A percentile compares a stretch with the other conserved stretches of the same genome.
These are phyloP conservation scores for Sinopyrophorus schimmeli DNA, from an alignment of 2,888 invertebrate genomes.

Conservation along the genomic window DNA sequence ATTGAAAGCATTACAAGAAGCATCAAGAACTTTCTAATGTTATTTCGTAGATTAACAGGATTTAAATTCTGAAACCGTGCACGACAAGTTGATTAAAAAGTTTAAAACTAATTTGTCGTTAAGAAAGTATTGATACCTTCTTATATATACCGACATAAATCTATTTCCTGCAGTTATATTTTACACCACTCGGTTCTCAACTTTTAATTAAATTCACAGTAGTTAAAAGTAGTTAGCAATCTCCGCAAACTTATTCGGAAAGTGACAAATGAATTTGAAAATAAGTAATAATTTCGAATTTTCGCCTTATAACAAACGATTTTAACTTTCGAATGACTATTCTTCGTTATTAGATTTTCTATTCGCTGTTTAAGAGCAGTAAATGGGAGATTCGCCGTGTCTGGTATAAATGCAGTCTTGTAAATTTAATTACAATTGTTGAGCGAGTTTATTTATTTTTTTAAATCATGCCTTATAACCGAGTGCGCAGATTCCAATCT, in stretches of 20 bases:
- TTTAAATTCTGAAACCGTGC: constrained; percentile 41
- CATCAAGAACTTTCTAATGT: constrained; percentile 32
- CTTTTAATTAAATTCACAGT: constrained; percentile 47
- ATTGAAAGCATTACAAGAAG: constrained; percentile 39
- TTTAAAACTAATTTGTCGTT: constrained; percentile 53
- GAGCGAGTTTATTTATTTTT: too few species aligned
- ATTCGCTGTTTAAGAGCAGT: too few species aligned
- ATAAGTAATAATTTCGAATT: constrained; percentile 5
- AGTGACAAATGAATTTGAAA: constrained; percentile 6
- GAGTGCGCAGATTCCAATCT: too few species aligned
- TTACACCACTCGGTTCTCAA: constrained; percentile 42
- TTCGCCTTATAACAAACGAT: too few species aligned
- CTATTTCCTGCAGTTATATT: constrained; percentile 47
- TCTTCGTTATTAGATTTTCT: too few species aligned
- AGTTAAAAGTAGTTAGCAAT: constrained; percentile 18
- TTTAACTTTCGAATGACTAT: too few species aligned
- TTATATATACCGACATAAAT: constrained; percentile 52
- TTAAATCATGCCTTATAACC: too few species aligned
- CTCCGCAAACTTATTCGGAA: constrained; percentile 1
- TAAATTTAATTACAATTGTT: too few species aligned
- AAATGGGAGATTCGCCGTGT: too few species aligned
- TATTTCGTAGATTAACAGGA: constrained; percentile 34
- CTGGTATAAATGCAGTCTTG: too few species aligned
- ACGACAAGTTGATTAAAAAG: constrained; percentile 53
- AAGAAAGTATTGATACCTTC: constrained; percentile 50